Evolutionary conservation across 2,888 invertebrate genomes (phyloP), one percentile per base, ranked within the genome.

Genomic region (Peribatodes rhomboidaria): DNA sequence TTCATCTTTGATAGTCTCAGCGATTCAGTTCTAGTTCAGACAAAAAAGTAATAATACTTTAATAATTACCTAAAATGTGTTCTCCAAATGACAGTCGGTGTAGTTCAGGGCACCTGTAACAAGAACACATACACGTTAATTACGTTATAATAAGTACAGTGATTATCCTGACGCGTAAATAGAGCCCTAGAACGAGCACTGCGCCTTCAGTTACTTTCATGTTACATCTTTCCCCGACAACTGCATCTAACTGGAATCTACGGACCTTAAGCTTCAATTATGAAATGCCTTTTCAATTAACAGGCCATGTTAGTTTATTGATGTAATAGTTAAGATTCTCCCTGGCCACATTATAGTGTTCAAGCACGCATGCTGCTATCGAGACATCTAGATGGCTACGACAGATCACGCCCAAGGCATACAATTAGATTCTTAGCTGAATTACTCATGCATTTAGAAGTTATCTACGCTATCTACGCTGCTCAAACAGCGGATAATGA

Each of bases 321-420:
- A 84, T 80, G 77, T 82, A 81, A 85, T 81, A 82, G 81, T 79
- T 84, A 74, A 79, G 76, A 79, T 81, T 80, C 71, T 78, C 80
- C 75, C 79, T 72, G 71, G 74, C 73, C 74, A 68, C 76, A 78
- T 82, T 83, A 85, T 83, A 80, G 81, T 68, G 75, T 72, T 73
- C 61, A 72, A 75, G 80, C 87, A 86, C 84, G 86, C 86, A 85
- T 83, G 80, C 71, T 84, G 81, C 70, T 84, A 86, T 85, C 85
- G 78, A 76, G 80, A 83, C 77, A 77, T 77, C 74, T 74, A 81
- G 77, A 77, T 76, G 75, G 74, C 73, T 64, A 73, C 74, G 67
- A 73, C 74, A 74, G 74, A 77, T 79, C 79, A 81, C 82, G 84
- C 84, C 83, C 72, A 71, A 72, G 70, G 75, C 78, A 71, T 71